Percentiles rank a stretch among this genome's conserved stretches.
phyloP scores from a whole-genome alignment of 2,113 vertebrate genomes.

The Myotis davidii region DNA sequence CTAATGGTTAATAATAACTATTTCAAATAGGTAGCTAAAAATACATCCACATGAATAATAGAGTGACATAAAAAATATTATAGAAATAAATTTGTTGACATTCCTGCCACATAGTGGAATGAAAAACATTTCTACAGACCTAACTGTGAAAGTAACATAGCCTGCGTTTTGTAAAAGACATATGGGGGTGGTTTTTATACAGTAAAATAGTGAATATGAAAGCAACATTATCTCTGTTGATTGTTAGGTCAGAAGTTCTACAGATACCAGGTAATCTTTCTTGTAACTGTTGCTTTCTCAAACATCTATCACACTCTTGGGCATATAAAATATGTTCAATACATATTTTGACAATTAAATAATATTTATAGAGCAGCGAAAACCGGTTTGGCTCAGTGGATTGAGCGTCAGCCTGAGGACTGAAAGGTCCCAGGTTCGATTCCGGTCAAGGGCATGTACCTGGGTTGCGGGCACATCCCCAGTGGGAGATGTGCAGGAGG shows the following conservation, averaged over 20 bases:
- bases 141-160: neutral
- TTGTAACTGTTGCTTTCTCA: neutral
- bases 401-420: too few relatives aligned
- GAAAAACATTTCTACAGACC: neutral
- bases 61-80: neutral
- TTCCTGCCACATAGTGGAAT: neutral
- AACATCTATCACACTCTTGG: neutral
- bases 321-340: neutral
- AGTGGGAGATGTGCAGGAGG: too few relatives aligned
- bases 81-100: neutral
- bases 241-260: neutral
- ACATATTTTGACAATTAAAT: neutral
- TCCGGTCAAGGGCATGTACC: too few relatives aligned
- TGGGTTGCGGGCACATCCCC: too few relatives aligned
- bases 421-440: too few relatives aligned
- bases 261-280: neutral
- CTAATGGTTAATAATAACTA: neutral
- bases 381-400: too few relatives aligned
- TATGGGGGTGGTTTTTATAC: neutral
- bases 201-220: neutral
- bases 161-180: neutral
- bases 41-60: neutral
- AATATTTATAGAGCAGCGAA: neutral
- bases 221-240: neutral
- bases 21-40: neutral